Evolutionary conservation across 2,797 vertebrate genomes (phyloP).

Genomic region (Tenualosa ilisha): DNA sequence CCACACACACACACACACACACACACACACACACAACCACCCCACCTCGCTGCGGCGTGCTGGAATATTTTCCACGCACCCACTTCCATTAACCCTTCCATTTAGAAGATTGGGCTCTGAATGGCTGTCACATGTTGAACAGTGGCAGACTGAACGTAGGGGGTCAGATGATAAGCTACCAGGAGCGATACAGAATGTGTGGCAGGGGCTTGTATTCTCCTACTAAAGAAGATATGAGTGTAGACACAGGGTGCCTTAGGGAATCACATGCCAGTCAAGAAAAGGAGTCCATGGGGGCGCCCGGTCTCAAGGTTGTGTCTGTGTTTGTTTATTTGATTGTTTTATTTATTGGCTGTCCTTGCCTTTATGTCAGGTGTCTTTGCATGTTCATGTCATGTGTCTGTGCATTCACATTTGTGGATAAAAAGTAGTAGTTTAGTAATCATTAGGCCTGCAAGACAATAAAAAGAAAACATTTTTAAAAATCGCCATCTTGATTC

Average conservation of each 20-base stretch:
- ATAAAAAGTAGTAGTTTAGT: too few species aligned
- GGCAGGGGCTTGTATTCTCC: background rate
- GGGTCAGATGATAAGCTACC: background rate
- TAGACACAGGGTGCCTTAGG: background rate
- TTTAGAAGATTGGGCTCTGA: constrained; percentile 8
- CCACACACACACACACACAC: too few species aligned
- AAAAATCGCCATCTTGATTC: too few species aligned
- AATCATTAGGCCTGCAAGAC: too few species aligned
- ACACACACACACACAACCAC: background rate
- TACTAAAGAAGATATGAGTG: background rate
- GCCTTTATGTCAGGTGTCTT: too few species aligned
- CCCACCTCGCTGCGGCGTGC: constrained; percentile 7
- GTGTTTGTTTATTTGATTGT: too few species aligned
- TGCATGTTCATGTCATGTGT: too few species aligned
- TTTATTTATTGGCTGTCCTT: too few species aligned
- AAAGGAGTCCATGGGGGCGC: background rate
- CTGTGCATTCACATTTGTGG: too few species aligned
- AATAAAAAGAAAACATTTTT: too few species aligned
- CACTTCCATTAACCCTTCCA: background rate
- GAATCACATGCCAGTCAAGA: background rate
- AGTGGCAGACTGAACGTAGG: background rate
- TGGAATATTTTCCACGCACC: constrained; percentile 13
- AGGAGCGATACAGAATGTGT: background rate
- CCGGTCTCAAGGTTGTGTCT: background rate
- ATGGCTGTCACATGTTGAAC: constrained; percentile 12